Evolutionary conservation across 2,113 vertebrate species (phyloP), one percentile per base, ranked within the genome.

Genomic region (Pogonocichla stellata): DNA sequence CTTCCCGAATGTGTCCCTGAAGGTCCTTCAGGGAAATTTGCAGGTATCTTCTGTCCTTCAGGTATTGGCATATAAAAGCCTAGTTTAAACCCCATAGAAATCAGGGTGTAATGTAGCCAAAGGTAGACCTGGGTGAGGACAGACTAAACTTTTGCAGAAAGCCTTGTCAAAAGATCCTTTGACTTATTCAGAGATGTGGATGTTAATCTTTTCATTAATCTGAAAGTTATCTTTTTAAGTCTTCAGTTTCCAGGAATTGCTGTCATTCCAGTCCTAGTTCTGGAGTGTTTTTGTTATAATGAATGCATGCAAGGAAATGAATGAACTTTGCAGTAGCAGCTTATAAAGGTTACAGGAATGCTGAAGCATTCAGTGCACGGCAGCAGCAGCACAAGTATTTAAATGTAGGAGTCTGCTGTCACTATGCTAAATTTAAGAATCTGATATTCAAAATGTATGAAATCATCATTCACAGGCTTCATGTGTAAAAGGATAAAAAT

Each of bases 321-420:
- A 31, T 90, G 92, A 94, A 94, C 92, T 95, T 95, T 88, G 71
- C 69, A 74, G 33, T 54, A 66, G 81, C 66, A 73, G 48, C 70
- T 80, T 57, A 33, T 1, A 87, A 94, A 92, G 92, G 95, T 92
- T 94, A 92, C 60, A 90, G 48, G 66, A 92, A 58, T 85, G 45
- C 36, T 53, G 15, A 85, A 86, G 42, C 72, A 85, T 77, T 89
- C 86, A 77, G 62, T 69, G 73, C 45, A 85, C 3, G 17, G 48
- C 38, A 60, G 50, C 60, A 82, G 56, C n/a, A 77, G 51, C 61
- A 82, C 38, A 69, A 57, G 56, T 86, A 54, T 92, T 91, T 72
- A 47, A 82, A 34, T 70, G 47, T 58, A 26, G 33, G 48, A 92
- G 64, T 85, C 62, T 96, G 71, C 90, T 91, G 74, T 85, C 67